phyloP scores from a whole-genome alignment of 53 echinoderm and acorn worm genomes.

The Stichopus horrens region DNA sequence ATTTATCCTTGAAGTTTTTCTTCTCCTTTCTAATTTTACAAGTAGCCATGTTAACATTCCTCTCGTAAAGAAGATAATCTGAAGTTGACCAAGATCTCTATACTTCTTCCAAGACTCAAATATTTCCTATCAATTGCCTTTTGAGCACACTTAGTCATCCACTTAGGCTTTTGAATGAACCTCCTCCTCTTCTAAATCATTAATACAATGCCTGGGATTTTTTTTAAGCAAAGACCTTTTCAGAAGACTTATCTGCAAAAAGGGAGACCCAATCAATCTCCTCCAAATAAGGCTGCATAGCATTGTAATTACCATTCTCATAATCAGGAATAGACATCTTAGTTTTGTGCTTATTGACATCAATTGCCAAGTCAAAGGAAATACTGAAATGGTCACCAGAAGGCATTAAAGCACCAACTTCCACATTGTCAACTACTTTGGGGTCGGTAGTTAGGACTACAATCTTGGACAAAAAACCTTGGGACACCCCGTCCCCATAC shows the following conservation, averaged over 20 bases:
- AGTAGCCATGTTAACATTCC: not conserved
- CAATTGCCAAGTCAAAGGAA: no score
- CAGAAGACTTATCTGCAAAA: not conserved
- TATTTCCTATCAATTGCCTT: not conserved
- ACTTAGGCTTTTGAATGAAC: not conserved
- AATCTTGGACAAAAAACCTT: no score
- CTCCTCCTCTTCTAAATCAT: not conserved
- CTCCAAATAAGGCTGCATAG: not conserved
- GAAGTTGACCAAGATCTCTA: not conserved
- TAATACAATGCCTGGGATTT: not conserved
- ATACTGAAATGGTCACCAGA: no score
- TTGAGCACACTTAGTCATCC: conserved; percentile 17
- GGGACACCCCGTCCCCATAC: no score
- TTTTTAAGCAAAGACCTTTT: not conserved
- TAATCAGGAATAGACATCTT: not conserved
- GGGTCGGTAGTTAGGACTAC: no score
- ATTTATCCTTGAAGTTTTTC: not conserved
- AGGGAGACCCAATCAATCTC: not conserved
- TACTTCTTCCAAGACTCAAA: conserved; percentile 3
- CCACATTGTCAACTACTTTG: no score
- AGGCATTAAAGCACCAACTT: no score
- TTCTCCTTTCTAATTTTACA: not conserved
- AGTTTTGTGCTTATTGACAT: not conserved
- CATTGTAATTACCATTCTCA: not conserved
- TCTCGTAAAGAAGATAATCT: not conserved